Base-by-base conservation (phyloP, 2,888 invertebrate species). In the Polietes domitor region DNA sequence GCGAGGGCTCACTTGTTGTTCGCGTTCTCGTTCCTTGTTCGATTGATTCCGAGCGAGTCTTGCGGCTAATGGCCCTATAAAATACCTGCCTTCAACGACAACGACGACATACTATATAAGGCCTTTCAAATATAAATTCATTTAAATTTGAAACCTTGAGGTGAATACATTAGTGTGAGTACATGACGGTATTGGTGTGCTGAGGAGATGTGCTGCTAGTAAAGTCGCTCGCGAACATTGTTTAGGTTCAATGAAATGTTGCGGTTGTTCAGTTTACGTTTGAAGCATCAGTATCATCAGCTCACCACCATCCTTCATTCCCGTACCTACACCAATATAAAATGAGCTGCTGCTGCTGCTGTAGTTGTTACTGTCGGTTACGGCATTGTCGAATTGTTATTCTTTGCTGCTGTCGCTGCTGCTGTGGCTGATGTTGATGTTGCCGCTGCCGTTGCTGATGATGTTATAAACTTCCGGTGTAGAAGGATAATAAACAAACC, bases 401-500 rank as follows among this genome's bases (percentile, higher is more conserved):
- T 24, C 58, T 68, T 37, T 68, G 65, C n/a, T 32, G 61, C 26
- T 28, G 28, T 28, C 21, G 28, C 12, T 61, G 61, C n/a, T n/a
- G n/a, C n/a, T n/a, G n/a, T n/a, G n/a, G n/a, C n/a, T n/a, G n/a
- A n/a, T n/a, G n/a, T n/a, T n/a, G n/a, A n/a, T n/a, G n/a, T n/a
- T n/a, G n/a, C n/a, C n/a, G 37, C 63, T 63, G 32, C 63, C n/a
- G 26, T 24, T 37, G 37, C 37, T 79, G 50, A n/a, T 77, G 43
- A 50, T 83, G 47, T 73, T 83, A 74, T 82, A 77, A 83, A 85
- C 86, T 85, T 87, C 87, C 87, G 87, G 86, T 84, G 86, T 82
- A 68, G 77, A 87, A 87, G 87, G 86, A 87, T 87, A 87, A 87
- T 85, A 86, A 86, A 85, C 82, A 85, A 73, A 55, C 32, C 53